A percentile compares a stretch with the other conserved stretches of the same genome.
Evolutionary conservation across 2,113 vertebrate species (phyloP).

Genomic region (Pelecanus crispus): DNA sequence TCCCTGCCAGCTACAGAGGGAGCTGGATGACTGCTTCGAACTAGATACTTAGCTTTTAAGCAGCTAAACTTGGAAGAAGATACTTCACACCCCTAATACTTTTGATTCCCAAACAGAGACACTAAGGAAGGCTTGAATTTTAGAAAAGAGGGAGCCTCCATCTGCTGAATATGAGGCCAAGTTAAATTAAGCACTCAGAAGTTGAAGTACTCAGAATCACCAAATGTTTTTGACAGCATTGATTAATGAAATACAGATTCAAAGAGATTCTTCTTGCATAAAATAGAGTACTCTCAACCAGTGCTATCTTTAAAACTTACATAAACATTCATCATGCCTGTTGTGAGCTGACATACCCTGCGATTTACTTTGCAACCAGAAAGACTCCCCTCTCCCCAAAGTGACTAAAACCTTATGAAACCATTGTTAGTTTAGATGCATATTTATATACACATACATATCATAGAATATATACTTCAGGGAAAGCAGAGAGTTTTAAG

Average conservation of each 20-base stretch:
- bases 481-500: background rate
- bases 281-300: background rate
- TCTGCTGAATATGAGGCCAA: background rate
- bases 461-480: background rate
- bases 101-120: background rate
- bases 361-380: background rate
- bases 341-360: background rate
- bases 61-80: background rate
- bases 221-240: background rate
- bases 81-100: background rate
- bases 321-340: background rate
- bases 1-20: slow-evolving; percentile 36
- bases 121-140: background rate
- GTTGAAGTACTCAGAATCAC: background rate
- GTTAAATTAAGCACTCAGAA: background rate
- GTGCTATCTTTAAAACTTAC: background rate
- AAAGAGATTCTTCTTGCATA: background rate
- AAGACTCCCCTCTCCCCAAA: background rate
- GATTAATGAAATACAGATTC: slow-evolving; percentile 15
- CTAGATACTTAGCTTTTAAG: background rate
- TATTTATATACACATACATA: background rate
- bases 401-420: background rate
- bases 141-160: background rate
- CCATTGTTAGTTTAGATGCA: background rate
- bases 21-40: slow-evolving; percentile 15